phyloP scores from a whole-genome alignment of 2,797 vertebrate genomes.

The Cossypha polioptera region DNA sequence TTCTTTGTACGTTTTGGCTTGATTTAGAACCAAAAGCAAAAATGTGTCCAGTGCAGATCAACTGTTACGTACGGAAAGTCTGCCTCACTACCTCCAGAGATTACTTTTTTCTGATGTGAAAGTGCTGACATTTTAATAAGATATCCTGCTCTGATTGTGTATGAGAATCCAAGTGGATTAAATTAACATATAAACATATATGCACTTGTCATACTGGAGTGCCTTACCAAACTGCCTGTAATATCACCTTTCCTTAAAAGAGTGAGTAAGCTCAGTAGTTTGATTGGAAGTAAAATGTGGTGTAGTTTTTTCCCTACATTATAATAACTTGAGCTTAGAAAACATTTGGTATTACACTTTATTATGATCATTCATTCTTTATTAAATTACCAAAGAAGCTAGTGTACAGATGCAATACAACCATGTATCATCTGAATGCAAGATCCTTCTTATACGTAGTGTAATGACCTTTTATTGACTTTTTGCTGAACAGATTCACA shows the following conservation, averaged over 20 bases:
- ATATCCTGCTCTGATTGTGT: neutral
- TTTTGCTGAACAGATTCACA: constrained; percentile 53
- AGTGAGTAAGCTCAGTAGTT: neutral
- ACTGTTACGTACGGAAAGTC: neutral
- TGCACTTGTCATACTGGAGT: neutral
- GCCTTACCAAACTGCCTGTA: neutral
- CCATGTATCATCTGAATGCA: neutral
- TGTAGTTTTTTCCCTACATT: neutral
- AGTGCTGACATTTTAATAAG: neutral
- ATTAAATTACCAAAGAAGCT: neutral
- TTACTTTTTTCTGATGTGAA: neutral
- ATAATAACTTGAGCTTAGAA: neutral
- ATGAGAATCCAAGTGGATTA: neutral
- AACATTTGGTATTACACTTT: neutral
- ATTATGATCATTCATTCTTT: neutral
- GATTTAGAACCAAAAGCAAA: neutral
- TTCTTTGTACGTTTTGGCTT: neutral
- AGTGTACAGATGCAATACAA: neutral
- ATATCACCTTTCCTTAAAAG: neutral
- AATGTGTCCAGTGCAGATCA: neutral
- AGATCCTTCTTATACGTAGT: neutral
- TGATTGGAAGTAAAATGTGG: neutral
- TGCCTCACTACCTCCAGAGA: neutral
- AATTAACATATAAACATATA: neutral
- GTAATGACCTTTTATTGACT: constrained; percentile 37